Conservation (phyloP, 35 echinoderm and acorn worm species). For the Ophiothrix spiculata region DNA sequence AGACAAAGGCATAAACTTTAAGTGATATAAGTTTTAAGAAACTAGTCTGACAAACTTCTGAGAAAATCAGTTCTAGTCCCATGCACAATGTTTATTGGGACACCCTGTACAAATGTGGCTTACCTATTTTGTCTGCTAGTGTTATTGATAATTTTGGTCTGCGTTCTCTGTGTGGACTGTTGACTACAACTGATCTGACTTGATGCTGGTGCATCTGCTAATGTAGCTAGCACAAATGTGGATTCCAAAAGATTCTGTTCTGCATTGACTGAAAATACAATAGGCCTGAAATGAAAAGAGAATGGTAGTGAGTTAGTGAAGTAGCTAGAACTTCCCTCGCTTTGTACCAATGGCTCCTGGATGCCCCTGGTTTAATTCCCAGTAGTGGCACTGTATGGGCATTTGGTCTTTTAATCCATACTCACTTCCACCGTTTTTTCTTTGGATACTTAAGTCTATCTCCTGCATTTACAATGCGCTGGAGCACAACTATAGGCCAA, state of each 20-base stretch:
- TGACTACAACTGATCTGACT: constrained; percentile 32
- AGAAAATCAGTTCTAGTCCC: neutral
- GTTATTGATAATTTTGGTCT: no score
- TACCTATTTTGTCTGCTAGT: no score
- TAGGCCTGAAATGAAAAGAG: constrained; percentile 50
- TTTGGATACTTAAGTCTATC: no score
- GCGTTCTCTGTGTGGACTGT: neutral
- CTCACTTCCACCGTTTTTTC: no score
- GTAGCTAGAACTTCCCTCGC: neutral
- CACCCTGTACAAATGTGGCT: no score
- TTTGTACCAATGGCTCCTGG: no score
- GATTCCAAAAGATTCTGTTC: constrained; percentile 67
- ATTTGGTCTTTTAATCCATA: neutral
- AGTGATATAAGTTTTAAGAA: no score
- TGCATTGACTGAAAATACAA: constrained; percentile 78
- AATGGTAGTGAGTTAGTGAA: neutral
- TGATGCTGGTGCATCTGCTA: constrained; percentile 57
- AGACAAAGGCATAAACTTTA: no score
- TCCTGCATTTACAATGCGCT: neutral
- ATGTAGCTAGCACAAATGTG: constrained; percentile 91
- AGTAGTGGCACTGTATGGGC: neutral
- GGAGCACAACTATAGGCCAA: no score
- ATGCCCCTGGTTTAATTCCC: neutral
- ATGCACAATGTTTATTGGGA: no score
- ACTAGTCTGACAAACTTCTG: no score